Percentiles rank a stretch among this genome's conserved stretches.
Evolutionary conservation across 2,888 invertebrate genomes (phyloP).

Genomic region (Dichetophora obliterata): DNA sequence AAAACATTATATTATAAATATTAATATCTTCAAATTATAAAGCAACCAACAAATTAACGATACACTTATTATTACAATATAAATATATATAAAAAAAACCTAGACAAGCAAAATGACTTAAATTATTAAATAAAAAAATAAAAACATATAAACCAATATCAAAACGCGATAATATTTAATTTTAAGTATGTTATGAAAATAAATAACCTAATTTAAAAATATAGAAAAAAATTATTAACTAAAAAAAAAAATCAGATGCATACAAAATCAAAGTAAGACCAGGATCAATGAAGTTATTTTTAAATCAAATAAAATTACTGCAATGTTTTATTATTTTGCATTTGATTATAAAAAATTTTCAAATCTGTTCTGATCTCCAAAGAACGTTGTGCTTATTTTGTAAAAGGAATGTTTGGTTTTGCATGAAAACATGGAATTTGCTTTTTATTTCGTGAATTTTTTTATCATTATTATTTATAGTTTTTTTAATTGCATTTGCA

Average conservation of each 20-base stretch:
- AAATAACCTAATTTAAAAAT: constrained; percentile 15
- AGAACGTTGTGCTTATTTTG: not conserved
- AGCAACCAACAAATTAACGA: constrained; percentile 25
- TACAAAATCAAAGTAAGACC: constrained; percentile 28
- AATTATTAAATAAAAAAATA: constrained; percentile 37
- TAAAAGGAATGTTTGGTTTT: too few species aligned
- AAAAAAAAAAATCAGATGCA: constrained; percentile 30
- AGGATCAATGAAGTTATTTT: constrained; percentile 22
- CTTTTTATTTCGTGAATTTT: too few species aligned
- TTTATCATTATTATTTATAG: too few species aligned
- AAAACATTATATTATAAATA: constrained; percentile 6
- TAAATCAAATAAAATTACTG: not conserved
- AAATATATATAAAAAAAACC: constrained; percentile 35
- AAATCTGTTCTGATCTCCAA: not conserved
- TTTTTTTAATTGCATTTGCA: too few species aligned
- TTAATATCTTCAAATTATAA: constrained; percentile 30
- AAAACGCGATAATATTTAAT: constrained; percentile 32
- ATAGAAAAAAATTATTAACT: constrained; percentile 30
- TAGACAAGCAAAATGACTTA: constrained; percentile 39
- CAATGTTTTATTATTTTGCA: not conserved
- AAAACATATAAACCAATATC: constrained; percentile 29
- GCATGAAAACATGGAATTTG: too few species aligned
- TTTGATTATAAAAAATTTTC: not conserved
- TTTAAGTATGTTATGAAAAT: constrained; percentile 29
- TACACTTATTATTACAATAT: constrained; percentile 31